Percentiles rank a stretch among this genome's conserved stretches.
Evolutionary conservation across 1,140 invertebrate genomes (phyloP).

Genomic region (Scaptomyza hsui): DNA sequence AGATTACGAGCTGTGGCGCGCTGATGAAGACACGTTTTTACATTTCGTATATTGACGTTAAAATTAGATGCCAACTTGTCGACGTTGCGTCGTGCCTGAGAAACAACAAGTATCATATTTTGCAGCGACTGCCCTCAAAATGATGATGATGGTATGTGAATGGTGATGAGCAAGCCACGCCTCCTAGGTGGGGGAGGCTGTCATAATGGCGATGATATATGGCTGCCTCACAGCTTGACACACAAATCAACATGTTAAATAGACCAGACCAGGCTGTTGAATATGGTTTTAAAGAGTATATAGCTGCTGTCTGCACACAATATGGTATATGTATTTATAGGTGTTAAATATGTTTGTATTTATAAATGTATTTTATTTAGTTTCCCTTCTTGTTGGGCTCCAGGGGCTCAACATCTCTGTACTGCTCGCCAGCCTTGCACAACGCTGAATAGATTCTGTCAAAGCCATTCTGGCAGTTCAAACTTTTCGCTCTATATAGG

Average conservation of each 20-base stretch:
- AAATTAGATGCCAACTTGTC: slow-evolving; percentile 82
- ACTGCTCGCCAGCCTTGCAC: slow-evolving; percentile 53
- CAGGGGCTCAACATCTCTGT: slow-evolving; percentile 10
- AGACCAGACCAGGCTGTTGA: slow-evolving; percentile 30
- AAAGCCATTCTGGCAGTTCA: slow-evolving; percentile 52
- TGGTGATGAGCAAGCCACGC: slow-evolving; percentile 21
- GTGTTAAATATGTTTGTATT: slow-evolving; percentile 1
- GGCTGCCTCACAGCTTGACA: slow-evolving; percentile 47
- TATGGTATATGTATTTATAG: slow-evolving; percentile 36
- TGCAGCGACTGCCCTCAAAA: slow-evolving; percentile 44
- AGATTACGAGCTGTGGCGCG: slow-evolving; percentile 62
- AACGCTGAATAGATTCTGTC: slow-evolving; percentile 43
- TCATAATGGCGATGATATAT: slow-evolving; percentile 74
- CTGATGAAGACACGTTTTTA: slow-evolving; percentile 79
- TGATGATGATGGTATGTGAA: slow-evolving; percentile 43
- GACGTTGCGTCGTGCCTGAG: slow-evolving; percentile 40
- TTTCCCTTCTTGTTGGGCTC: slow-evolving; percentile 29
- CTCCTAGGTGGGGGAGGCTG: slow-evolving; percentile 21
- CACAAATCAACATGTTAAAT: slow-evolving; percentile 79
- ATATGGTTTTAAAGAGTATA: slow-evolving; percentile 1
- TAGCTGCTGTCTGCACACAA: slow-evolving; percentile 9
- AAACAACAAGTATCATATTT: slow-evolving; percentile 80
- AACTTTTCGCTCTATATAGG: slow-evolving; percentile 44
- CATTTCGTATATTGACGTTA: slow-evolving; percentile 81
- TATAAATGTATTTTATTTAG: not conserved